Conservation (phyloP, 2,113 vertebrate genomes). For the Clarias magur region DNA sequence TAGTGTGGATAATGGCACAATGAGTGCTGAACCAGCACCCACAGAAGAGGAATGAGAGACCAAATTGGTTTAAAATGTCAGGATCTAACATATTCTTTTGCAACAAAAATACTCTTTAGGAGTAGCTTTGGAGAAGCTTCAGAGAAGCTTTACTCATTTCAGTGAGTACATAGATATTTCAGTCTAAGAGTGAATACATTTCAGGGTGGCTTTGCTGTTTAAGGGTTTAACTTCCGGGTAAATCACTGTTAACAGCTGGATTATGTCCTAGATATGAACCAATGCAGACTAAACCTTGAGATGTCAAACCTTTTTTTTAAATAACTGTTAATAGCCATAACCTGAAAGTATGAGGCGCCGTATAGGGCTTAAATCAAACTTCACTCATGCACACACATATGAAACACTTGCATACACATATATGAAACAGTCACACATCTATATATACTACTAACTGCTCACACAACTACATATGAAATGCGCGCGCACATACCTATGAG, state of each 20-base stretch:
- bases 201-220: background rate
- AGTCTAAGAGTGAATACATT: background rate
- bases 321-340: background rate
- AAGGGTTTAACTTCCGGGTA: background rate
- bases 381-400: too few relatives aligned
- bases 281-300: background rate
- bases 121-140: background rate
- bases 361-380: too few relatives aligned
- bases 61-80: background rate
- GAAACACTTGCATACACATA: too few relatives aligned
- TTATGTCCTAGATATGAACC: background rate
- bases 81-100: background rate
- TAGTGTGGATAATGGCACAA: background rate
- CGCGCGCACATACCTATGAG: too few relatives aligned
- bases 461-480: too few relatives aligned
- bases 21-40: background rate
- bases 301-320: background rate
- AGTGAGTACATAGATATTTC: background rate
- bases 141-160: background rate
- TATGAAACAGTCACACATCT: too few relatives aligned
- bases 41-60: background rate
- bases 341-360: too few relatives aligned
- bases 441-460: too few relatives aligned
- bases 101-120: background rate
- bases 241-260: background rate